These are phyloP conservation scores for Cladopsammia gracilis DNA, from an alignment of 64 coral and sea anemone genomes.

Conservation along the genomic window DNA sequence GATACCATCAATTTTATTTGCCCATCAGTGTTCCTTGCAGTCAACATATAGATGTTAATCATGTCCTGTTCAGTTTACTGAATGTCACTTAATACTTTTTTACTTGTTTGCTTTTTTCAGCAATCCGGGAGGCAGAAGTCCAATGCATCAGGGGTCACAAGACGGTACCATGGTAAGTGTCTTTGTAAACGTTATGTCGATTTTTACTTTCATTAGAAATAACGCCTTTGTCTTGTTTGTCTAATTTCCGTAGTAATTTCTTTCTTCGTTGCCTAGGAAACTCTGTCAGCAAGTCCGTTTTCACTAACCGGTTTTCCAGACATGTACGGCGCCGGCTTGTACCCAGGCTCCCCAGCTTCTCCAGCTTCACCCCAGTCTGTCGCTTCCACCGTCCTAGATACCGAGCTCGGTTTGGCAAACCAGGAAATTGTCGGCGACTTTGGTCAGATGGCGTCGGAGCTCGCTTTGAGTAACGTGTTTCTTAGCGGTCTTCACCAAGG, in stretches of 20 bases:
- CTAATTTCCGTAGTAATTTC: conserved; percentile 56
- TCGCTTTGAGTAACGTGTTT: conserved; percentile 39
- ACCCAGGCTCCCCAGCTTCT: conserved; percentile 43
- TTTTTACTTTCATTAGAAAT: background rate
- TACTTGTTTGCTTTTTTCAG: background rate
- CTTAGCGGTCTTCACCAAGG: conserved; percentile 40
- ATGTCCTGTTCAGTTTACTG: too few relatives aligned
- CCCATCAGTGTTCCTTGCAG: too few relatives aligned
- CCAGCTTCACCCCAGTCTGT: conserved; percentile 50
- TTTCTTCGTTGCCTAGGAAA: conserved; percentile 53
- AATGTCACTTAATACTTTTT: background rate
- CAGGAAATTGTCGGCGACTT: conserved; percentile 46
- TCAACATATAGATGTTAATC: too few relatives aligned
- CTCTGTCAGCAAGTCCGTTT: conserved; percentile 51
- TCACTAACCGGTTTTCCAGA: conserved; percentile 35
- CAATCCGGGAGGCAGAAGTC: conserved; percentile 10
- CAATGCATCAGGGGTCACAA: conserved; percentile 23
- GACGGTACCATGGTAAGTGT: conserved; percentile 42
- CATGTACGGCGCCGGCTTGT: background rate
- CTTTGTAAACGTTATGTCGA: background rate
- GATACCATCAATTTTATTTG: too few relatives aligned
- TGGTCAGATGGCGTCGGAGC: conserved; percentile 18
- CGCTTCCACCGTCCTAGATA: conserved; percentile 22
- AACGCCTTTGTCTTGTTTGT: background rate
- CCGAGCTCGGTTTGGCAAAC: conserved; percentile 44